Percentiles rank a stretch among this genome's conserved stretches.
phyloP scores from a whole-genome alignment of 2,113 vertebrate species.

The Apistogramma diplotaenia region DNA sequence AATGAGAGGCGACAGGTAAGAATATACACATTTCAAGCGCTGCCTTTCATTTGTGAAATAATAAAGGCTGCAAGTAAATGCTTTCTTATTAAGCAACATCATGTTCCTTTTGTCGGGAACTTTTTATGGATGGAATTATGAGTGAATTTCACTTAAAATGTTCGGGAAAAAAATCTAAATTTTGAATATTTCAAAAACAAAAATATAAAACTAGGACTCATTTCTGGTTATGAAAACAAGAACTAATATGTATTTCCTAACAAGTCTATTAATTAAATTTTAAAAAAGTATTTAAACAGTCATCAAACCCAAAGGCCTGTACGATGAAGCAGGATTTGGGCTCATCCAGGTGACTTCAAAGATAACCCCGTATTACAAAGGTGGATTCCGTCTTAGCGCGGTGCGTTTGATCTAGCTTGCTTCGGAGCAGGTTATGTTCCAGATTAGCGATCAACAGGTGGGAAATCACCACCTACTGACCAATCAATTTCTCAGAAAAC shows the following conservation, averaged over 20 bases:
- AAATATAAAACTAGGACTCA: too few relatives aligned
- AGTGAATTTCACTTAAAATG: background rate
- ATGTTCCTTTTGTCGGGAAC: background rate
- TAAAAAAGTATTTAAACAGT: too few relatives aligned
- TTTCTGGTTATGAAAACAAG: background rate
- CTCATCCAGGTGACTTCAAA: background rate
- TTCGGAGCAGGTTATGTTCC: background rate
- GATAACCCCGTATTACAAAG: background rate
- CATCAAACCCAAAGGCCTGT: background rate
- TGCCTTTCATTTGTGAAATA: background rate
- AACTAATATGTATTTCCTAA: background rate
- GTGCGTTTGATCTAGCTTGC: background rate
- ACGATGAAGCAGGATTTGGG: background rate
- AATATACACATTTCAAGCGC: background rate
- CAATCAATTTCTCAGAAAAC: too few relatives aligned
- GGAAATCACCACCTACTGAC: too few relatives aligned
- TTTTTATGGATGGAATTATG: background rate
- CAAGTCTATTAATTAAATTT: too few relatives aligned
- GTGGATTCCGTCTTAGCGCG: background rate
- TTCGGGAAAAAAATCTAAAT: accelerated
- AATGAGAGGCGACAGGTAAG: background rate
- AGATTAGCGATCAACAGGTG: too few relatives aligned
- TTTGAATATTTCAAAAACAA: background rate
- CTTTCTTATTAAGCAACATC: background rate
- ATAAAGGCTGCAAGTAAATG: background rate